These are phyloP conservation scores for Crotalus adamanteus DNA, from an alignment of 2,797 vertebrate species.

Conservation along the genomic window DNA sequence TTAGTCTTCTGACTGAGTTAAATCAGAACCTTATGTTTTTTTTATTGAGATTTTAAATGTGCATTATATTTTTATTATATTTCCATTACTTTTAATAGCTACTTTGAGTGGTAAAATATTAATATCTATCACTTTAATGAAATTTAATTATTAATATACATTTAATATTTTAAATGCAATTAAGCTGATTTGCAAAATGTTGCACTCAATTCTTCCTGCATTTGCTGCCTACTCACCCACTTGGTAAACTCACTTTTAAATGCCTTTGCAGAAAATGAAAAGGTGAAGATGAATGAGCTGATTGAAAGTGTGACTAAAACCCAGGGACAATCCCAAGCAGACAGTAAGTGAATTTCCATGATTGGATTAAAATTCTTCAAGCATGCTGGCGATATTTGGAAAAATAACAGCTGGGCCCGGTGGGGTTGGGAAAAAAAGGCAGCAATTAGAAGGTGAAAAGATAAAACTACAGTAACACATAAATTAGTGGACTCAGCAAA, in stretches of 20 bases:
- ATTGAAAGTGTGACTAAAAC: slow-evolving; percentile 16
- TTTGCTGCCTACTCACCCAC: not conserved
- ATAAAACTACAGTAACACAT: not conserved
- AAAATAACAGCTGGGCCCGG: not conserved
- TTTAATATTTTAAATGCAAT: not conserved
- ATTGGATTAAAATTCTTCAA: not conserved
- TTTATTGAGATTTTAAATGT: not conserved
- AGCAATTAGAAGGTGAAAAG: not conserved
- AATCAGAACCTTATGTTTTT: not conserved
- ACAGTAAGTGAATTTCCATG: slow-evolving; percentile 30
- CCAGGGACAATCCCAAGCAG: slow-evolving; percentile 2
- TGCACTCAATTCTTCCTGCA: not conserved
- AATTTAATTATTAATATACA: not conserved
- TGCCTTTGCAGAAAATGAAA: slow-evolving; percentile 36
- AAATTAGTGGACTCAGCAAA: slow-evolving; percentile 1
- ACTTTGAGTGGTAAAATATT: not conserved
- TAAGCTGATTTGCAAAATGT: not conserved
- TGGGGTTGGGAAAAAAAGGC: not conserved
- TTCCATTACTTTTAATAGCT: not conserved
- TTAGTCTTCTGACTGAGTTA: not conserved
- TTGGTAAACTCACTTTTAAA: not conserved
- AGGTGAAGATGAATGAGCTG: slow-evolving; percentile 33
- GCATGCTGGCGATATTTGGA: not conserved
- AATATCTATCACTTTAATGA: not conserved
- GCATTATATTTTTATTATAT: not conserved